Evolutionary conservation across 92 coral and sea anemone species (phyloP).

Genomic region (Palythoa heliodiscus): DNA sequence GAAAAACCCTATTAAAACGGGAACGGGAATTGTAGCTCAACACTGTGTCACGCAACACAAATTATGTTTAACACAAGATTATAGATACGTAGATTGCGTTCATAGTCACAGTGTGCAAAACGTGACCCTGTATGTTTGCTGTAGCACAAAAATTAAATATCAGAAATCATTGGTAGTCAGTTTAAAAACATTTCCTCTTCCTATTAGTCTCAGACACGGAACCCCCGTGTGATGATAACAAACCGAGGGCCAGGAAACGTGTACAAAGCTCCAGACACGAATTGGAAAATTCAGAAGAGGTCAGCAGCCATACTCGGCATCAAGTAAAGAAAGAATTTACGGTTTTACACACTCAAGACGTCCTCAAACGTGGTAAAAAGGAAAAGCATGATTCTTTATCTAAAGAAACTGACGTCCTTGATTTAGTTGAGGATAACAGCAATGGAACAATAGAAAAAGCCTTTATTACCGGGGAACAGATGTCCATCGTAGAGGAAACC

Average conservation of each 20-base stretch:
- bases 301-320: background rate
- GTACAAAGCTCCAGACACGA: background rate
- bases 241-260: background rate
- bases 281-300: background rate
- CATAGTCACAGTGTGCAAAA: no score
- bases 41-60: no score
- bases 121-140: no score
- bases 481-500: constrained; percentile 23
- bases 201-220: background rate
- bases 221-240: background rate
- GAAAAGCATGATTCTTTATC: background rate
- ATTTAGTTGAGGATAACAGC: constrained; percentile 1
- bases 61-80: no score
- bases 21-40: no score
- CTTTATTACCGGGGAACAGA: constrained; percentile 2
- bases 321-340: background rate
- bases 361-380: background rate
- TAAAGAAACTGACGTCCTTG: constrained; percentile 33
- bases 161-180: background rate
- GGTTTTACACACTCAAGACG: background rate
- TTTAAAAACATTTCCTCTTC: background rate
- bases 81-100: no score
- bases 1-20: no score
- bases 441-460: background rate
- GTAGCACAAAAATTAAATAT: no score